A percentile compares a stretch with the other conserved stretches of the same genome.
phyloP scores from a whole-genome alignment of 2,888 invertebrate genomes.

The Pachycephus smyrnensis region DNA sequence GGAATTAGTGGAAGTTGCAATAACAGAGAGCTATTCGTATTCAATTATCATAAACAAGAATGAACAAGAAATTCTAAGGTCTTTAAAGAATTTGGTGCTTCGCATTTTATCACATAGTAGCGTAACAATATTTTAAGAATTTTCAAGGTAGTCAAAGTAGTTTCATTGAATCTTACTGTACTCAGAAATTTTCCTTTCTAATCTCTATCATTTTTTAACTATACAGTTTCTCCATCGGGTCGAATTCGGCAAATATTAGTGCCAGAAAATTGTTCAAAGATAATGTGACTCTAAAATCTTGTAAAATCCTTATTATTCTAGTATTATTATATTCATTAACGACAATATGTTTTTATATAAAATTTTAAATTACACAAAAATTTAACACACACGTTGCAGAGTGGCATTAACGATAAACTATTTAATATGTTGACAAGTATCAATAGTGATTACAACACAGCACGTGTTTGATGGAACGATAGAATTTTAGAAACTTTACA shows the following conservation, averaged over 20 bases:
- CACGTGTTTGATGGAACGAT: slow-evolving; percentile 9
- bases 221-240: background rate
- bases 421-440: background rate
- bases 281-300: background rate
- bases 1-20: background rate
- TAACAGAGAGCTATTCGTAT: background rate
- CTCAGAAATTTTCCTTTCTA: background rate
- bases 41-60: background rate
- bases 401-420: background rate
- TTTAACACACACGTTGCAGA: background rate
- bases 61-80: background rate
- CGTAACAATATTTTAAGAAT: background rate
- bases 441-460: background rate
- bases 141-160: background rate
- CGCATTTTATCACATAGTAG: background rate
- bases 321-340: background rate
- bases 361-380: background rate
- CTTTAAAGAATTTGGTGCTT: background rate
- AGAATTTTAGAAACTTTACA: slow-evolving; percentile 25
- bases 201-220: background rate
- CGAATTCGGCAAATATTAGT: background rate
- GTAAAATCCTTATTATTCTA: background rate
- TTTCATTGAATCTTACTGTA: background rate
- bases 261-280: background rate
- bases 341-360: background rate